Conservation (phyloP, 2,113 vertebrate genomes). For the Neotragus moschatus region DNA sequence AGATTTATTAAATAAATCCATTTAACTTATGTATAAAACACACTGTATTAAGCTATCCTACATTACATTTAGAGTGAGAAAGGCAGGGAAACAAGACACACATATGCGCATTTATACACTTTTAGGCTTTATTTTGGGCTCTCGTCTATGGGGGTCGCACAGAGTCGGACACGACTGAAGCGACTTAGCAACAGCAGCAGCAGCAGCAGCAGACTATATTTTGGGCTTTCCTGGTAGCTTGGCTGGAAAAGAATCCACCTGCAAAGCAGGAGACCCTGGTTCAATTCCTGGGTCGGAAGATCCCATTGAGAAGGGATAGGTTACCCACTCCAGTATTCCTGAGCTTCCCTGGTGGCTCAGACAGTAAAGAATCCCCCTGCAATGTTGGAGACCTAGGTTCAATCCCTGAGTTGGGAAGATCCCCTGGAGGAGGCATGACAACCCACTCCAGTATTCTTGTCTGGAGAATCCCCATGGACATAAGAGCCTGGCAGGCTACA, state of each 20-base stretch:
- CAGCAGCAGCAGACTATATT: no score
- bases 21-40: background rate
- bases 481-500: background rate
- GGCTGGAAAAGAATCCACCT: background rate
- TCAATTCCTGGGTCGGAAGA: background rate
- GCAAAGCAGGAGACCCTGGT: background rate
- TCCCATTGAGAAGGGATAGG: background rate
- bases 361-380: background rate
- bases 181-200: no score
- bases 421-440: background rate
- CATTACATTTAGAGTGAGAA: background rate
- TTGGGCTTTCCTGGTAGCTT: background rate
- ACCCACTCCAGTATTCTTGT: background rate
- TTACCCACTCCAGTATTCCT: background rate
- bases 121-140: background rate
- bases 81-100: background rate
- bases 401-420: background rate
- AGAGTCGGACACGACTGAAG: no score
- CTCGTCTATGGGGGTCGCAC: no score
- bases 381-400: background rate
- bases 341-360: background rate
- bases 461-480: background rate
- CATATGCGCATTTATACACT: background rate
- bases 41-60: background rate
- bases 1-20: background rate